A percentile compares a stretch with the other conserved stretches of the same genome.
phyloP scores from a whole-genome alignment of 1,140 invertebrate genomes.

The Chrysomallon squamiferum region DNA sequence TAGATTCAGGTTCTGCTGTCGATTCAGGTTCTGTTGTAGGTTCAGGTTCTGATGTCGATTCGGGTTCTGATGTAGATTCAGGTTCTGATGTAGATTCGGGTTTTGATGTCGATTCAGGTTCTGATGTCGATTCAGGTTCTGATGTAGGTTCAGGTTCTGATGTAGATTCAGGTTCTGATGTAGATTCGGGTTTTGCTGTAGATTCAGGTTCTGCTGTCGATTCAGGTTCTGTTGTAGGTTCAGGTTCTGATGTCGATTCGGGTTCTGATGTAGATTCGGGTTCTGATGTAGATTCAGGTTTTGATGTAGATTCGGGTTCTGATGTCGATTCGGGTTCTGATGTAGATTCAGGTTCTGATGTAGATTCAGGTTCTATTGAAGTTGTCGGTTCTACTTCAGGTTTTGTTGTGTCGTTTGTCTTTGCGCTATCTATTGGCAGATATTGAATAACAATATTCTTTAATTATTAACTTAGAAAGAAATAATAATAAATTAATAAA shows the following conservation, averaged over 20 bases:
- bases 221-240: slow-evolving; percentile 12
- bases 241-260: slow-evolving; percentile 14
- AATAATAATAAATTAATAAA: too few species aligned
- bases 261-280: slow-evolving; percentile 3
- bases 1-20: slow-evolving; percentile 7
- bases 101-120: slow-evolving; percentile 13
- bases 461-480: too few species aligned
- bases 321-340: slow-evolving; percentile 14
- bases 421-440: too few species aligned
- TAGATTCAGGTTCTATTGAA: slow-evolving; percentile 15
- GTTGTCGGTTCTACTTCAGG: slow-evolving; percentile 11
- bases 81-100: slow-evolving; percentile 16
- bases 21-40: slow-evolving; percentile 14
- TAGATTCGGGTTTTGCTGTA: slow-evolving; percentile 9
- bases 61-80: slow-evolving; percentile 17
- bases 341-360: slow-evolving; percentile 16
- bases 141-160: slow-evolving; percentile 12
- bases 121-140: slow-evolving; percentile 20
- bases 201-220: slow-evolving; percentile 16
- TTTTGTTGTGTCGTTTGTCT: slow-evolving; percentile 10
- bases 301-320: slow-evolving; percentile 13
- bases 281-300: slow-evolving; percentile 20
- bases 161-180: slow-evolving; percentile 17
- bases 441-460: too few species aligned
- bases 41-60: slow-evolving; percentile 20